These are phyloP conservation scores for Rhodinocichla rosea DNA, from an alignment of 2,113 vertebrate genomes.

Conservation along the genomic window DNA sequence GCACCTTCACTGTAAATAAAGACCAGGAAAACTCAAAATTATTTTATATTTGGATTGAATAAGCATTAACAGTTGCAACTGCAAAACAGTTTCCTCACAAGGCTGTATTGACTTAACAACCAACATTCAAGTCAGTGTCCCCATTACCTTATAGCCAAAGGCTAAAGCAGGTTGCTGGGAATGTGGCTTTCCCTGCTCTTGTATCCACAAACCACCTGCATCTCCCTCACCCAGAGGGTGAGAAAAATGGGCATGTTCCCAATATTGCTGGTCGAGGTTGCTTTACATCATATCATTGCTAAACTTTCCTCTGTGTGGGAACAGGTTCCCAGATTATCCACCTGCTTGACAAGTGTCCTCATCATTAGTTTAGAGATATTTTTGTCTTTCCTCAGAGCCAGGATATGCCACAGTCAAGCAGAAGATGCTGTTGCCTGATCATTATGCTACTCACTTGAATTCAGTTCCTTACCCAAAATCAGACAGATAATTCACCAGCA, in stretches of 20 bases:
- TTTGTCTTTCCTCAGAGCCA: neutral
- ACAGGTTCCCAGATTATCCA: neutral
- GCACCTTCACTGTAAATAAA: neutral
- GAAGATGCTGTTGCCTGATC: neutral
- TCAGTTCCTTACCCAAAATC: neutral
- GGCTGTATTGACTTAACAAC: neutral
- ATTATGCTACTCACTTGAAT: neutral
- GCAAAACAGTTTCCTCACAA: neutral
- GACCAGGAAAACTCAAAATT: neutral
- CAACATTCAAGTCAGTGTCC: neutral
- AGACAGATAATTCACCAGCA: neutral
- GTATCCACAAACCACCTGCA: neutral
- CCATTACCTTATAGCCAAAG: neutral
- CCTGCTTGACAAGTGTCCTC: neutral
- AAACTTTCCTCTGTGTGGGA: neutral
- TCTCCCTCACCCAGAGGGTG: neutral
- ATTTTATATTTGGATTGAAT: neutral
- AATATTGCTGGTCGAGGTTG: neutral
- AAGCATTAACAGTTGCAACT: neutral
- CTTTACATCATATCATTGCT: neutral
- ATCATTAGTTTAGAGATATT: neutral
- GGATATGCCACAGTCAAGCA: neutral
- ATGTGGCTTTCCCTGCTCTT: neutral
- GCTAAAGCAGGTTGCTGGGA: neutral
- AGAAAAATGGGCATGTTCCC: neutral